Evolutionary conservation across 1,140 invertebrate species (phyloP), one percentile per base, ranked within the genome.

Genomic region (Odontomachus brunneus): DNA sequence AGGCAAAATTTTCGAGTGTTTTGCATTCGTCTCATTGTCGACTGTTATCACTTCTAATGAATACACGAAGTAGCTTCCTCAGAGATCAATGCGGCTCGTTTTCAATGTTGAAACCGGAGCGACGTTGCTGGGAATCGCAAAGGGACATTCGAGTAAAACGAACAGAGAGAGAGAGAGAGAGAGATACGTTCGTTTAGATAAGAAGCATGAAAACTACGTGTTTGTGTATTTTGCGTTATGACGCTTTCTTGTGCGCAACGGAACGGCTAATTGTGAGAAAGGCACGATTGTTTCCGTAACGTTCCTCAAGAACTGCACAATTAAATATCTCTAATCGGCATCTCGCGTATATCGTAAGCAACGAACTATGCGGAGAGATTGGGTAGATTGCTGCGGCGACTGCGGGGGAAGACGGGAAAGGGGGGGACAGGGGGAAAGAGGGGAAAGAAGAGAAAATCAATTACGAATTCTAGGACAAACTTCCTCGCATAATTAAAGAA

Each of bases 131-230:
- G 17, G 2, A 29, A 17, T 3, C n/a, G 12, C 12, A 17, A n/a
- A 53, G 3, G n/a, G 19, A 62, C 9, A 24, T 87, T 88, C 87
- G 85, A 83, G 85, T 86, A 83, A 3, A 85, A 88, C 82, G 84
- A 3, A 89, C 3, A 33, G 29, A 33, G 29, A 33, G 29, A 33
- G 29, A 33, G 29, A 33, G 29, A 33, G 29, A 66, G 53, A 74
- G n/a, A 55, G 0, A 38, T 5, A 33, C 22, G 5, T 66, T 15
- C 11, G 19, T 85, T 75, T 7, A 59, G 22, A 55, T 57, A 17
- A 51, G 44, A 7, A 15, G 17, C 15, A 59, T 24, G 60, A 62
- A 55, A 24, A n/a, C n/a, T 5, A 67, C 14, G 19, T 17, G 48
- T 49, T 4, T 17, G 3, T 29, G 51, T 11, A n/a, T 72, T 38